Conservation (phyloP, 2,113 vertebrate species). For the Tamias sibiricus region DNA sequence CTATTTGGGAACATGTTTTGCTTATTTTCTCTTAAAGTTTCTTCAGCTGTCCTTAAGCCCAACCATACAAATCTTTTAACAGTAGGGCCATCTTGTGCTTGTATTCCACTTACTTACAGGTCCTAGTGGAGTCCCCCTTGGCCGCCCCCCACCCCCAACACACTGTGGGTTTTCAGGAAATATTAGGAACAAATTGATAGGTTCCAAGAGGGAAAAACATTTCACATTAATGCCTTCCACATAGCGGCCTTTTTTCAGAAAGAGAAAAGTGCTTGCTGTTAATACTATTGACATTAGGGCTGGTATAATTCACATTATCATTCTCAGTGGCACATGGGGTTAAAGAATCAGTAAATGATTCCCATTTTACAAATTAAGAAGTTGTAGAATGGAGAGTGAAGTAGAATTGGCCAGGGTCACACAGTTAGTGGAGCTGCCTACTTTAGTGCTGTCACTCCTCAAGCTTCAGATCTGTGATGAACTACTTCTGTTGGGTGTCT, state of each 20-base stretch:
- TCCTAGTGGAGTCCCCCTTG: not conserved
- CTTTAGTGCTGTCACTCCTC: not conserved
- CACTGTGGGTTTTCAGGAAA: not conserved
- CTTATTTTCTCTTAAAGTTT: not conserved
- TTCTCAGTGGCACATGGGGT: not conserved
- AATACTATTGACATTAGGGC: not conserved
- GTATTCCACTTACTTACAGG: not conserved
- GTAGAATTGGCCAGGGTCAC: not conserved
- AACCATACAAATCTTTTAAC: not conserved
- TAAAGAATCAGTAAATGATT: not conserved
- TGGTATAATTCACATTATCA: not conserved
- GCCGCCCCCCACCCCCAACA: not conserved
- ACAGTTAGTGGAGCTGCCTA: fast-evolving
- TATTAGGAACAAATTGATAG: not conserved
- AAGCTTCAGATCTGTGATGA: not conserved
- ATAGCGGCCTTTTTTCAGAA: not conserved
- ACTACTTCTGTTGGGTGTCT: not conserved
- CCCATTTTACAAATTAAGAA: not conserved
- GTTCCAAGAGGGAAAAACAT: not conserved
- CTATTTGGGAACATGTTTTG: not conserved
- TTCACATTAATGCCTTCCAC: not conserved
- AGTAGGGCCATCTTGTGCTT: not conserved
- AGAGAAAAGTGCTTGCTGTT: not conserved
- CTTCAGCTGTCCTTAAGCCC: not conserved
- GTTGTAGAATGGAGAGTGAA: not conserved